Base-by-base conservation (phyloP, 2,888 invertebrate genomes). In the Nomada fabriciana region DNA sequence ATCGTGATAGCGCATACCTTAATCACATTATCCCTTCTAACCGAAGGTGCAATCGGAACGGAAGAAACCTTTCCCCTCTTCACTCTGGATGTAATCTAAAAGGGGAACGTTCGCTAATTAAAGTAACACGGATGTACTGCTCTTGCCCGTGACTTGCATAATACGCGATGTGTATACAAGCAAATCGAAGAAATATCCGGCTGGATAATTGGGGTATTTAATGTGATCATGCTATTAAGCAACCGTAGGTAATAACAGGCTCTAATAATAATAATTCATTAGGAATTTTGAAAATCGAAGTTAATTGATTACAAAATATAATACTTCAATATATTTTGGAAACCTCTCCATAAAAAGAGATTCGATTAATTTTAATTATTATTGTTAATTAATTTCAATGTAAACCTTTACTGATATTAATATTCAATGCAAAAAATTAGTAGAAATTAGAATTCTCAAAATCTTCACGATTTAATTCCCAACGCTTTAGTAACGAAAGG, bases 1-100 rank as follows among this genome's bases (percentile, higher is more conserved):
- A 42, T 85, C 89, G 86, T 82, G 89, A 86, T 85, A 88, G 82
- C 83, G 90, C 88, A 89, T 86, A 86, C 81, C 83, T 86, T 90
- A 88, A 90, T 89, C 82, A 84, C 85, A 88, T 88, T 88, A 86
- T 86, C 84, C 79, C 65, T 68, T 60, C 74, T 74, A 65, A 61
- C 47, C 59, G 64, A 11, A 64, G 76, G 70, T 71, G 60, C 55
- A 75, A 71, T 78, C 63, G 73, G 80, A 57, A 72, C 78, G n/a
- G 25, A 25, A 25, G 25, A 23, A 25, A 25, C 53, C 53, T n/a
- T 53, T 55, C 23, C n/a, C 50, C 20, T 63, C 23, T 50, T 61
- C 80, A 55, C 71, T 74, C 63, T 73, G 53, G 88, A 87, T 89
- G 84, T 86, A 87, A 89, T 86, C 88, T 59, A 65, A 52, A 72